These are phyloP conservation scores for Drosophila subquinaria DNA, from an alignment of 2,888 invertebrate genomes.

Conservation along the genomic window DNA sequence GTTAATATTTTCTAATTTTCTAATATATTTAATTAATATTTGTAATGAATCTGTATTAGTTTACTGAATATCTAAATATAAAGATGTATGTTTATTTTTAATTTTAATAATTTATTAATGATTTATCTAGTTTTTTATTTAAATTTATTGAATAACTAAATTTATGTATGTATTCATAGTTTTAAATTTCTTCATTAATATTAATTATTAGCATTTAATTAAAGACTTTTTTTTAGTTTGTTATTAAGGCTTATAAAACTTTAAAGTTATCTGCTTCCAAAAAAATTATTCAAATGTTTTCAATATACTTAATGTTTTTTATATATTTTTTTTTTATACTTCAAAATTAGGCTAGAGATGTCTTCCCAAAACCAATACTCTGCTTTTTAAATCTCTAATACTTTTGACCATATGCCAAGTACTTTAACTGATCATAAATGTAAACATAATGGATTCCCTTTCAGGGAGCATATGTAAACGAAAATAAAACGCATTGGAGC, in stretches of 20 bases:
- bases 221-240: neutral
- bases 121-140: neutral
- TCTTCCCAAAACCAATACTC: neutral
- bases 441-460: conserved; percentile 4
- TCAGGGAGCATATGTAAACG: conserved; percentile 46
- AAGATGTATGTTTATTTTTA: neutral
- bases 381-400: neutral
- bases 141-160: neutral
- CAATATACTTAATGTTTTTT: neutral
- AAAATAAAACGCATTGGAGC: conserved; percentile 53
- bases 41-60: too few species aligned
- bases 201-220: neutral
- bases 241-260: neutral
- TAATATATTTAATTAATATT: too few species aligned
- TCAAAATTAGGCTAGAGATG: too few species aligned
- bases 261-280: neutral
- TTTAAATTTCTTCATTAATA: too few species aligned
- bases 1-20: too few species aligned
- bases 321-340: neutral
- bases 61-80: too few species aligned
- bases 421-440: conserved; percentile 7
- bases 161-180: neutral
- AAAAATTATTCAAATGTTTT: neutral
- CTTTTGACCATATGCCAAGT: conserved; percentile 1
- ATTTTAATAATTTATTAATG: neutral